These are phyloP conservation scores for Agonopterix subpropinquella DNA, from an alignment of 2,888 invertebrate genomes.

Conservation along the genomic window DNA sequence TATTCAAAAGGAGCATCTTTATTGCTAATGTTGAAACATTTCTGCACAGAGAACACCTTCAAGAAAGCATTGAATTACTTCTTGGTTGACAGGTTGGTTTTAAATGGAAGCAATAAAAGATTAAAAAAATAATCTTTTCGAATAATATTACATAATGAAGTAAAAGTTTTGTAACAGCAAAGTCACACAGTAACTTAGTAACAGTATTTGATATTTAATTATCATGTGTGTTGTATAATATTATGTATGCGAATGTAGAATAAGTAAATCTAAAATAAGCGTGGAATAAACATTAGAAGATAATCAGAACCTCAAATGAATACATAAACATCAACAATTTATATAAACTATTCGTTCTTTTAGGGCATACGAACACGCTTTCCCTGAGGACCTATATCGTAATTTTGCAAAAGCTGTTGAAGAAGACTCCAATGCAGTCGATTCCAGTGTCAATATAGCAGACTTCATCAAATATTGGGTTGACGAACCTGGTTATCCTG, in stretches of 20 bases:
- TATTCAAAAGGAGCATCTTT: slow-evolving; percentile 81
- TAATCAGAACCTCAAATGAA: no score
- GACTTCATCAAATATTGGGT: slow-evolving; percentile 72
- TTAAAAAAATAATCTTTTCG: no score
- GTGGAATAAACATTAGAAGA: no score
- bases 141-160: no score
- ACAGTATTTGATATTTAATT: no score
- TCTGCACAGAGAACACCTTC: slow-evolving; percentile 73
- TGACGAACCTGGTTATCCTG: slow-evolving; percentile 76
- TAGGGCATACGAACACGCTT: slow-evolving; percentile 49
- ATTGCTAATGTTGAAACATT: slow-evolving; percentile 80
- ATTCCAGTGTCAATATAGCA: slow-evolving; percentile 26
- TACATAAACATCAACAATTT: background rate
- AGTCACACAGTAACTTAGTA: no score
- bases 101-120: no score
- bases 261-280: no score
- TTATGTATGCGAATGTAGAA: no score
- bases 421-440: slow-evolving; percentile 26
- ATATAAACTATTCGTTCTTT: slow-evolving; percentile 3
- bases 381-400: slow-evolving; percentile 45
- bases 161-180: background rate
- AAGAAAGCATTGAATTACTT: slow-evolving; percentile 71
- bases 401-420: slow-evolving; percentile 41
- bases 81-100: slow-evolving; percentile 54
- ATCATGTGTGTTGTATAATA: no score